Conservation (phyloP, 2,113 vertebrate genomes). For the Uria lomvia region DNA sequence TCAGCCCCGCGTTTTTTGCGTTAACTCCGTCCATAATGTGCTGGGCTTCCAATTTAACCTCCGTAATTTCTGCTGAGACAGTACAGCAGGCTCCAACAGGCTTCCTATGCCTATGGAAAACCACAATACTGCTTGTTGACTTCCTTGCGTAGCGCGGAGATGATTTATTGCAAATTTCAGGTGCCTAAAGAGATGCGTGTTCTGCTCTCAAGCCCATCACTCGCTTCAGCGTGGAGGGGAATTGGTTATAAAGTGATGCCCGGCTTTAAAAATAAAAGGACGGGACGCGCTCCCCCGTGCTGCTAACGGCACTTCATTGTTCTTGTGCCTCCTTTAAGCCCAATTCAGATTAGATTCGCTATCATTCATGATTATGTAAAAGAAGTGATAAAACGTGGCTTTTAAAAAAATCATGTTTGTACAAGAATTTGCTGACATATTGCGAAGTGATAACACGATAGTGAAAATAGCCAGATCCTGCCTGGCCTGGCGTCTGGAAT, state of each 20-base stretch:
- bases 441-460: slow-evolving; percentile 61
- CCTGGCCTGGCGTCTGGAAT: slow-evolving; percentile 48
- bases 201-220: background rate
- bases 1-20: too few relatives aligned
- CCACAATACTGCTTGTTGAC: background rate
- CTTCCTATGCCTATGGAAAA: background rate
- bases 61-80: background rate
- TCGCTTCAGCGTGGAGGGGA: background rate
- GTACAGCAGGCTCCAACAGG: background rate
- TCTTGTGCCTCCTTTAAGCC: slow-evolving; percentile 53
- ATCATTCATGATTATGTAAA: slow-evolving; percentile 71
- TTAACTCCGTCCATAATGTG: background rate
- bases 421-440: slow-evolving; percentile 74
- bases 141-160: background rate
- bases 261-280: background rate
- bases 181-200: background rate
- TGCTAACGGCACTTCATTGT: background rate
- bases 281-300: background rate
- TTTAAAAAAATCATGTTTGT: slow-evolving; percentile 47
- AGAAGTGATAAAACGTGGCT: slow-evolving; percentile 52
- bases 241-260: background rate
- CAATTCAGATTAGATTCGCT: slow-evolving; percentile 75
- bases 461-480: slow-evolving; percentile 70
- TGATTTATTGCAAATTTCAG: background rate
- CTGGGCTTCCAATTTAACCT: background rate